A percentile compares a stretch with the other conserved stretches of the same genome.
phyloP scores from a whole-genome alignment of 1,140 invertebrate genomes.

The Rhizoglyphus robini region DNA sequence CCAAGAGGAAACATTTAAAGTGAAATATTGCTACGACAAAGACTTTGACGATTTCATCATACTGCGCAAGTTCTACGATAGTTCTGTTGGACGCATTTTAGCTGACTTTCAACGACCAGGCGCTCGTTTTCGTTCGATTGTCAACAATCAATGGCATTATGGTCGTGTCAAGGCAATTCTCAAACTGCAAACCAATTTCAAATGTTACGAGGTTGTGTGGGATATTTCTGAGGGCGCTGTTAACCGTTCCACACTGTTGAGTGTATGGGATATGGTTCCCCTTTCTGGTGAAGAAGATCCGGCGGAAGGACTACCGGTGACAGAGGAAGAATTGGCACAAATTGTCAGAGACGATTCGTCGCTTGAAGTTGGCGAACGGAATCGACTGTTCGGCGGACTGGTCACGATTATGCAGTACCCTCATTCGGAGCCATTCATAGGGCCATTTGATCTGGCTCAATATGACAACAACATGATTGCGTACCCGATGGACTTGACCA shows the following conservation, averaged over 20 bases:
- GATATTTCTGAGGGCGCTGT: slow-evolving; percentile 83
- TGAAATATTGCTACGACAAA: slow-evolving; percentile 92
- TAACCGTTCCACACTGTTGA: too few species aligned
- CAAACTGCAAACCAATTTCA: slow-evolving; percentile 56
- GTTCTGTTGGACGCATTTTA: slow-evolving; percentile 55
- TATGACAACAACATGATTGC: slow-evolving; percentile 77
- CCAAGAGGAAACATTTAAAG: too few species aligned
- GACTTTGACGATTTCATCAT: slow-evolving; percentile 93
- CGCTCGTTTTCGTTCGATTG: slow-evolving; percentile 74
- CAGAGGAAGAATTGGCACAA: slow-evolving; percentile 63
- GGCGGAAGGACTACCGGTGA: slow-evolving; percentile 62
- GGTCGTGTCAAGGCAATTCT: slow-evolving; percentile 56
- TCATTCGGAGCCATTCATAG: slow-evolving; percentile 78
- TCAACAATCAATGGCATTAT: slow-evolving; percentile 92
- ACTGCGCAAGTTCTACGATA: slow-evolving; percentile 75
- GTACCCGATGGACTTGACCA: slow-evolving; percentile 88
- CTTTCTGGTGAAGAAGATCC: slow-evolving; percentile 55
- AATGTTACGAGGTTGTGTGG: slow-evolving; percentile 75
- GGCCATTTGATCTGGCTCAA: slow-evolving; percentile 78
- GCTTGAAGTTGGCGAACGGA: slow-evolving; percentile 26
- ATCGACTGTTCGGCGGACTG: slow-evolving; percentile 55
- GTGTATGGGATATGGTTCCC: slow-evolving; percentile 92
- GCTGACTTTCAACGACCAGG: slow-evolving; percentile 59
- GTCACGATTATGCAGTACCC: slow-evolving; percentile 72
- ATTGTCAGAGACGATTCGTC: slow-evolving; percentile 76